These are phyloP conservation scores for Therioaphis trifolii DNA, from an alignment of 2,888 invertebrate genomes.

Conservation along the genomic window DNA sequence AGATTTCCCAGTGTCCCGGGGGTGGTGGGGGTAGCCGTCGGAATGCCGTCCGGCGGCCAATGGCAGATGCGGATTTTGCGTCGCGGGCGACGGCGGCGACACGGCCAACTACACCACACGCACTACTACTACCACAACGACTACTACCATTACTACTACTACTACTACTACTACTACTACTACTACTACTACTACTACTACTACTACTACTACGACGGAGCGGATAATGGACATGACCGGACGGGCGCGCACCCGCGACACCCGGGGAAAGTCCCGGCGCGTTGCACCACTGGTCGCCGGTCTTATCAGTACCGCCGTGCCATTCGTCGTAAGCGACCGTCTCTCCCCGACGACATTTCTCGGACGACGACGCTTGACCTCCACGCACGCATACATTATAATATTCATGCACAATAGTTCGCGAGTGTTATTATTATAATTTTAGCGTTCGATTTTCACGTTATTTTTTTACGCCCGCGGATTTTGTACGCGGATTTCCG, in stretches of 20 bases:
- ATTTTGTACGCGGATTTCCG: no score
- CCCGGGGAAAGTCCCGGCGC: conserved; percentile 42
- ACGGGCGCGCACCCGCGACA: background rate
- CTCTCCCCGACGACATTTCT: background rate
- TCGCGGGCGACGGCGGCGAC: conserved; percentile 59
- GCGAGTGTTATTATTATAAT: background rate
- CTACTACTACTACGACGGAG: background rate
- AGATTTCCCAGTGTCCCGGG: conserved; percentile 52
- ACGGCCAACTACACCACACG: conserved; percentile 50
- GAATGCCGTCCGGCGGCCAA: conserved; percentile 57
- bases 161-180: background rate
- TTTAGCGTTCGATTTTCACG: background rate
- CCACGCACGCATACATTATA: no score
- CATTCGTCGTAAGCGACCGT: background rate
- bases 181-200: background rate
- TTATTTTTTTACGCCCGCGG: background rate
- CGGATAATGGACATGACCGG: conserved; percentile 7
- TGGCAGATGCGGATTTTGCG: conserved; percentile 52
- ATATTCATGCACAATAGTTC: no score
- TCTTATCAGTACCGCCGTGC: conserved; percentile 3
- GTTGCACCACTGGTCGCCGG: conserved; percentile 48
- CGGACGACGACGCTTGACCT: no score
- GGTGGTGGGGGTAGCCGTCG: conserved; percentile 49
- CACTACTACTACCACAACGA: background rate
- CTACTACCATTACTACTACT: no score